Percentiles rank a stretch among this genome's conserved stretches.
Conservation (phyloP, 1,140 invertebrate species). For the Drosophila navojoa region DNA sequence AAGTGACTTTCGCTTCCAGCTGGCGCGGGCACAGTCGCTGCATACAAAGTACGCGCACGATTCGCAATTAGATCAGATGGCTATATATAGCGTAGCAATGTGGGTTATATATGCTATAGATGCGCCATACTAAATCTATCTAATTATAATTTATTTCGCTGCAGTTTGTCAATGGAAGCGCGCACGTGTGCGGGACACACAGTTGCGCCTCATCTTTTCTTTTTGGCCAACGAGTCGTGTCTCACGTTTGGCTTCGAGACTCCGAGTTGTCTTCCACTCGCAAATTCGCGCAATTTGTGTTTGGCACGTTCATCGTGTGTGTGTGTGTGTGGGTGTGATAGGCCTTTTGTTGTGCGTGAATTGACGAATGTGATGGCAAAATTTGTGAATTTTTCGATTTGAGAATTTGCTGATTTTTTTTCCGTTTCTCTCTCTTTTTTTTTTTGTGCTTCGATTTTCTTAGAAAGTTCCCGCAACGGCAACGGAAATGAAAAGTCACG, state of each 20-base stretch:
- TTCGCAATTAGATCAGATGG: too few species aligned
- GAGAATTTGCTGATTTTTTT: neutral
- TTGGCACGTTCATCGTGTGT: conserved; percentile 34
- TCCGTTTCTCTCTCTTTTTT: neutral
- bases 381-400: conserved; percentile 25
- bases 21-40: too few species aligned
- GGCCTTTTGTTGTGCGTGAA: conserved; percentile 34
- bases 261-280: neutral
- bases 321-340: conserved; percentile 16
- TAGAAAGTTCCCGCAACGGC: conserved; percentile 44
- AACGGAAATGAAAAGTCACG: conserved; percentile 69
- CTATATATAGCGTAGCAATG: too few species aligned
- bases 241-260: neutral
- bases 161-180: conserved; percentile 2
- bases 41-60: too few species aligned
- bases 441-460: neutral
- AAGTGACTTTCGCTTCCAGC: too few species aligned
- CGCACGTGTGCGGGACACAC: conserved; percentile 2
- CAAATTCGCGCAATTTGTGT: conserved; percentile 11
- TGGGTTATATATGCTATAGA: too few species aligned
- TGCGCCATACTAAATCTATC: neutral
- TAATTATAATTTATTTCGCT: neutral
- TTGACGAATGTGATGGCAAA: conserved; percentile 58
- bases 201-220: neutral
- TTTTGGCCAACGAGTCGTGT: conserved; percentile 6